phyloP scores from a whole-genome alignment of 2,797 vertebrate genomes.

The Tragelaphus eurycerus region DNA sequence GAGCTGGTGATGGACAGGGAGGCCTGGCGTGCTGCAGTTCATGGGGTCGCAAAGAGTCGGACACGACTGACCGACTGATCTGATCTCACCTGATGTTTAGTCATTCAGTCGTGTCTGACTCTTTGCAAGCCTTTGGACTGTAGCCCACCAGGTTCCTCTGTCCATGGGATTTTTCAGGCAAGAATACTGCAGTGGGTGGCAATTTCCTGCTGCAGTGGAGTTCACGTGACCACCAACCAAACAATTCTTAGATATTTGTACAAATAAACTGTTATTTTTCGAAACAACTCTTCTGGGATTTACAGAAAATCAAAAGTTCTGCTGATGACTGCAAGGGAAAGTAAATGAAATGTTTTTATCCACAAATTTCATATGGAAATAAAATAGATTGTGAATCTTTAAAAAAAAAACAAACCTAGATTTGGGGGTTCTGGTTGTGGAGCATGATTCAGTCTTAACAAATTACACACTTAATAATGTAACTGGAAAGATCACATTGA shows the following conservation, averaged over 20 bases:
- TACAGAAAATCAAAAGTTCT: not conserved
- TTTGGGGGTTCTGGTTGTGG: not conserved
- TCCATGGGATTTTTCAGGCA: not conserved
- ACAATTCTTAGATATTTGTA: not conserved
- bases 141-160: not conserved
- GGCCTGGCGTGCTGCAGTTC: too few relatives aligned
- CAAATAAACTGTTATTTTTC: not conserved
- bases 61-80: too few relatives aligned
- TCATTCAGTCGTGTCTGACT: accelerated
- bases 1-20: too few relatives aligned
- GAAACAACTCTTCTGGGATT: not conserved
- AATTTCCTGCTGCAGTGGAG: not conserved
- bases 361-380: not conserved
- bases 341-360: not conserved
- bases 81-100: not conserved
- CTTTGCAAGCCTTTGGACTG: not conserved
- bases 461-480: not conserved
- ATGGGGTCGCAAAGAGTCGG: too few relatives aligned
- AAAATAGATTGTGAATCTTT: not conserved
- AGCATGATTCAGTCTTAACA: not conserved
- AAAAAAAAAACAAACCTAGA: not conserved
- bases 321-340: not conserved
- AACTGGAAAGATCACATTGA: not conserved
- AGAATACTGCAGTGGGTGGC: not conserved
- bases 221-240: not conserved